Evolutionary conservation across 2,113 vertebrate genomes (phyloP).

Genomic region (Malurus cyaneus): DNA sequence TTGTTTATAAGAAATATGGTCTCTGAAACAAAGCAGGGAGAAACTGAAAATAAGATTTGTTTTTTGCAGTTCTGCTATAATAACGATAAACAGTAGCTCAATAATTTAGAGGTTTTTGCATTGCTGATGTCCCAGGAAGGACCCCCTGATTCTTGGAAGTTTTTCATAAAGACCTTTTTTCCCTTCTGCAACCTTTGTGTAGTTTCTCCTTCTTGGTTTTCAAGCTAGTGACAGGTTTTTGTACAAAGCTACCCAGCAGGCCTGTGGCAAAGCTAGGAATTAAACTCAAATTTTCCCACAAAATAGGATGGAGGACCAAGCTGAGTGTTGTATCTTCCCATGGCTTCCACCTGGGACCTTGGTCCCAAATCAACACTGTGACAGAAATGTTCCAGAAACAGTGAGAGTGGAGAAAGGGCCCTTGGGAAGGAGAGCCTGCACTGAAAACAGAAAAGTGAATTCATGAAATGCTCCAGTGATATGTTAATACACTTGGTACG

Average conservation of each 20-base stretch:
- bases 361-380: background rate
- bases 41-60: background rate
- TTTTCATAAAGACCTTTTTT: background rate
- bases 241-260: background rate
- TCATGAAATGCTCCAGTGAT: background rate
- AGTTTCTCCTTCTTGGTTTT: background rate
- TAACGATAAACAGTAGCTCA: background rate
- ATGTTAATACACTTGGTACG: background rate
- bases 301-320: rapidly evolving
- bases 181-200: background rate
- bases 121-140: background rate
- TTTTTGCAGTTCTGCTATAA: background rate
- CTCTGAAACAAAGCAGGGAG: background rate
- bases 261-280: background rate
- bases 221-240: background rate
- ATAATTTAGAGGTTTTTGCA: background rate
- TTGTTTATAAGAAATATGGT: background rate
- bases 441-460: background rate
- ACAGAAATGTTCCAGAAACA: background rate
- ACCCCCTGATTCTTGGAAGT: background rate
- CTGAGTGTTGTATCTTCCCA: background rate
- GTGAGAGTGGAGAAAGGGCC: background rate
- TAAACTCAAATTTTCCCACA: background rate
- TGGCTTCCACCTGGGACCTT: background rate
- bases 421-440: background rate